A percentile compares a stretch with the other conserved stretches of the same genome.
phyloP scores from a whole-genome alignment of 2,888 invertebrate species.

The Ferrisia virgata region DNA sequence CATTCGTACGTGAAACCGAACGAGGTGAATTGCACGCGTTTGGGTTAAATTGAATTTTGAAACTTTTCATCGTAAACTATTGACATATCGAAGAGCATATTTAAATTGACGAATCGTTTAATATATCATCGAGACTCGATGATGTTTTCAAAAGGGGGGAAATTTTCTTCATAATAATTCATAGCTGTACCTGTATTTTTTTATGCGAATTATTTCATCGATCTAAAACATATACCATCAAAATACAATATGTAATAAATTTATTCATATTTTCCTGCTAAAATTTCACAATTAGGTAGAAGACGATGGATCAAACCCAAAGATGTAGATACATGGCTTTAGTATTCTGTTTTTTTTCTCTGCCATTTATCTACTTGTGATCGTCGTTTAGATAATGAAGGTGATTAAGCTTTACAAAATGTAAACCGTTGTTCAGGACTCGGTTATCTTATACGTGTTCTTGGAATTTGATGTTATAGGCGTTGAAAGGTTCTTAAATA shows the following conservation, averaged over 20 bases:
- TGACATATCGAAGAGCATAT: background rate
- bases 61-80: constrained; percentile 9
- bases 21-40: background rate
- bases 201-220: background rate
- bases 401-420: constrained; percentile 6
- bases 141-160: background rate
- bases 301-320: no score
- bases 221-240: background rate
- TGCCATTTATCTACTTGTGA: no score
- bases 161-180: background rate
- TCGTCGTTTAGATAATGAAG: background rate
- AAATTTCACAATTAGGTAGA: no score
- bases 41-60: background rate
- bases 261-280: no score
- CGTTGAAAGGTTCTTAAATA: constrained; percentile 15
- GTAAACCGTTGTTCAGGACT: background rate
- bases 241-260: no score
- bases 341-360: background rate
- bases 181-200: background rate
- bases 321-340: background rate
- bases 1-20: background rate
- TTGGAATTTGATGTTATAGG: constrained; percentile 19
- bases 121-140: background rate
- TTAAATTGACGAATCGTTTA: constrained; percentile 26
- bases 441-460: constrained; percentile 4